Base-by-base conservation (phyloP, 1,140 invertebrate species). In the Ostrea edulis region DNA sequence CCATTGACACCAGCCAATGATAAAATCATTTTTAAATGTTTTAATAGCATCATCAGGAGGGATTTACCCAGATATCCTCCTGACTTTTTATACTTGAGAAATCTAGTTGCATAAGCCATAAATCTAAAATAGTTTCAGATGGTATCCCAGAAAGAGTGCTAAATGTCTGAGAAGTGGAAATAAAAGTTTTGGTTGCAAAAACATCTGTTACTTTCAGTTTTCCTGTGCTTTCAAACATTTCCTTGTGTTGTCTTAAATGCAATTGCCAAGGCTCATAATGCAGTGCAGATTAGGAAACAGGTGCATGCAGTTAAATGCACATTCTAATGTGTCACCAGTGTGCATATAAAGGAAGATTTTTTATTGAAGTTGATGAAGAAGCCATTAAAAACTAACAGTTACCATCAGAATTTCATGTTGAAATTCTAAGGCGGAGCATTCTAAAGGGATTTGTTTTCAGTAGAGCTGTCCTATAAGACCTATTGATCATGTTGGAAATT, bases 121-220 rank as follows among this genome's bases (percentile, higher is more conserved):
- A 77, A 77, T 77, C 68, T 77, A 35, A 77, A 77, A 77, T 35
- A 25, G 68, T 77, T 77, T 77, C 68, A 77, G 68, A 77, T 77
- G 68, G 68, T 77, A 77, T 77, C 35, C 68, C 22, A 29, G 68
- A 35, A 77, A 29, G 29, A 25, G 68, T 77, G 68, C 68, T 77
- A 77, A 77, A 77, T 77, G 68, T 77, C 68, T 77, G 68, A 77
- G 68, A 77, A 77, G 22, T 29, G 68, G 14, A 77, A 77, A 77
- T 29, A 29, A 77, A 77, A 77, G 68, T 22, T 77, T 35, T 12
- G 4, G 12, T 77, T 25, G 29, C 68, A 29, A 25, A 77, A 77
- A 77, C 68, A 77, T 77, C 68, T 77, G 68, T 77, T 77, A 29
- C 68, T 77, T 77, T 77, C 25, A 29, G 68, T 77, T 77, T 77